Evolutionary conservation across 2,888 invertebrate species (phyloP).

Genomic region (Agapetus fuscipes): DNA sequence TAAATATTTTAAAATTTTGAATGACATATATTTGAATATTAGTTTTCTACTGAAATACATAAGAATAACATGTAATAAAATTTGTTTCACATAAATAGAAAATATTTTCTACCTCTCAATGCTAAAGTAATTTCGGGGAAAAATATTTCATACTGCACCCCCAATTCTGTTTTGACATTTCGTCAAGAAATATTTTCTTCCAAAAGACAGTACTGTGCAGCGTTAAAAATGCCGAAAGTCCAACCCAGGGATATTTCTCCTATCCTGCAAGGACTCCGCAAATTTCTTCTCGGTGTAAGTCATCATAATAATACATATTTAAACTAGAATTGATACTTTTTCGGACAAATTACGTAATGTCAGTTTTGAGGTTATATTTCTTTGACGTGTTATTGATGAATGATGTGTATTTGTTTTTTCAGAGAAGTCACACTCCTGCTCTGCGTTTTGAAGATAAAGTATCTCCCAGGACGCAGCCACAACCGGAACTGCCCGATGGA

Average conservation of each 20-base stretch:
- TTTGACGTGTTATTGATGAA: conserved; percentile 10
- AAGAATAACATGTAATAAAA: too few relatives aligned
- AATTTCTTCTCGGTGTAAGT: conserved; percentile 59
- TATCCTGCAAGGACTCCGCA: conserved; percentile 48
- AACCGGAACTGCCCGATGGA: conserved; percentile 72
- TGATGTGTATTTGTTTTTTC: too few relatives aligned
- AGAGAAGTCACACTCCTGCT: conserved; percentile 52
- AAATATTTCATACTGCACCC: too few relatives aligned
- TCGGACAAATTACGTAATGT: conserved; percentile 20
- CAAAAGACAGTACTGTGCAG: too few relatives aligned
- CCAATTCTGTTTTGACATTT: too few relatives aligned
- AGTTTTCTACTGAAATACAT: too few relatives aligned
- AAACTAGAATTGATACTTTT: conserved; percentile 1
- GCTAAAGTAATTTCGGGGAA: too few relatives aligned
- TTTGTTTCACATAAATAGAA: too few relatives aligned
- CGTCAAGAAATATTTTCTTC: too few relatives aligned
- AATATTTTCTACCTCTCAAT: too few relatives aligned
- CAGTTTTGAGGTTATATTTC: conserved; percentile 18
- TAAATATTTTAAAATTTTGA: too few relatives aligned
- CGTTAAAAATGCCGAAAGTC: conserved; percentile 32
- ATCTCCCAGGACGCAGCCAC: conserved; percentile 70
- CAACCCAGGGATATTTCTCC: conserved; percentile 56
- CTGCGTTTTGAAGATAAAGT: conserved; percentile 58
- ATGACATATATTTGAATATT: too few relatives aligned
- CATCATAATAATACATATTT: conserved; percentile 10